Conservation (phyloP, 1,140 invertebrate genomes). For the Macrosteles quadrilineatus region DNA sequence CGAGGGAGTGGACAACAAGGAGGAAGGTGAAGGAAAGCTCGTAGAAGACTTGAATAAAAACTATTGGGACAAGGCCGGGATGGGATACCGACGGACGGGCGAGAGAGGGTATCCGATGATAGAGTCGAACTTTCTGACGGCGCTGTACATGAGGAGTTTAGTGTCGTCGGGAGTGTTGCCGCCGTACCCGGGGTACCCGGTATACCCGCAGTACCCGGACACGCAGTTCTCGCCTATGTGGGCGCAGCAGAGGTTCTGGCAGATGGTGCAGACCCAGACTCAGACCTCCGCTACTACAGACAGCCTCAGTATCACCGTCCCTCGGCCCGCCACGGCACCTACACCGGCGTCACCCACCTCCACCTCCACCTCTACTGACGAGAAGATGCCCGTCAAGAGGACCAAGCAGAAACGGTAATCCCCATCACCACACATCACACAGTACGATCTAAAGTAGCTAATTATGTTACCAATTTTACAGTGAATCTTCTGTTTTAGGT, state of each 20-base stretch:
- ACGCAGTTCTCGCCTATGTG: conserved; percentile 25
- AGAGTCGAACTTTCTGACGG: conserved; percentile 60
- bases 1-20: conserved; percentile 35
- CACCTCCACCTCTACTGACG: neutral
- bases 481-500: conserved; percentile 42
- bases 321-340: neutral
- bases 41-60: conserved; percentile 42
- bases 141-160: conserved; percentile 62
- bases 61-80: neutral
- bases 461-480: no score
- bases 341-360: neutral
- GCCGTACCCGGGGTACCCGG: neutral
- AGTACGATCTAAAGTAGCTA: no score
- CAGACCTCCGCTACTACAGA: conserved; percentile 16
- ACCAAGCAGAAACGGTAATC: conserved; percentile 28
- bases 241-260: conserved; percentile 54
- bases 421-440: neutral
- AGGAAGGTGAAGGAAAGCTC: conserved; percentile 38
- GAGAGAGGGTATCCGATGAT: neutral
- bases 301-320: conserved; percentile 29
- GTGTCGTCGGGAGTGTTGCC: conserved; percentile 40
- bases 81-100: neutral
- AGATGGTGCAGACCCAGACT: conserved; percentile 40
- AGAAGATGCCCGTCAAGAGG: conserved; percentile 1
- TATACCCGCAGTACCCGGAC: neutral